Base-by-base conservation (phyloP, 2,113 vertebrate genomes). In the Sinocyclocheilus rhinocerous region DNA sequence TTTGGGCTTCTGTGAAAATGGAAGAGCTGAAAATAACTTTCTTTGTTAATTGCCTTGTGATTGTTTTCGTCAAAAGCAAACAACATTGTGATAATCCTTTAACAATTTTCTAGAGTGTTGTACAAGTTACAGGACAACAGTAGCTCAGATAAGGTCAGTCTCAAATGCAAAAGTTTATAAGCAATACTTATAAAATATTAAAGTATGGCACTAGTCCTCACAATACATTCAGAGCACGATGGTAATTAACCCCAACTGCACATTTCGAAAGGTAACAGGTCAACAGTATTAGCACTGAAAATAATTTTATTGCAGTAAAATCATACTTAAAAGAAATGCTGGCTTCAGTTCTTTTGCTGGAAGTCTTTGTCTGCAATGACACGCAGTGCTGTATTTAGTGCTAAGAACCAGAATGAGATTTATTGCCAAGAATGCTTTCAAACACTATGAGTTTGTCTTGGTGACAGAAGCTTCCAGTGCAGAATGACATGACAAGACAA, bases 1-100 rank as follows among this genome's bases (percentile, higher is more conserved):
- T 75, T 81, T 65, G 80, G 80, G 85, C 80, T 55, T 83, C 48
- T 39, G 20, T 76, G 70, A 48, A 83, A 86, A 82, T 63, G 48
- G 24, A 13, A 63, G 57, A 22, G 29, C 39, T 83, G 70, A 67
- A 39, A 76, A 86, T 83, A 61, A 24, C 67, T 75, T 81, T 81
- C n/a, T 65, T 81, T 39, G 48, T 86, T 73, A 75, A 73, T 59
- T 75, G 33, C 26, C 65, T 63, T 24, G 29, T 81, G 26, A 52
- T 73, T 57, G 33, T 78, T 72, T 76, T 67, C 20, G 42, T 76
- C 4, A 65, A 24, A 82, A 10, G 57, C 77, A 86, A 86, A 81
- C 36, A 29, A 24, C 67, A 59, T 16, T 59, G 13, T 45, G 20
- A 72, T 73, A 13, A 70, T 80, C 33, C 45, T 80, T 72, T 81